Conservation (phyloP, 2,888 invertebrate species). For the Leucophenga maculata region DNA sequence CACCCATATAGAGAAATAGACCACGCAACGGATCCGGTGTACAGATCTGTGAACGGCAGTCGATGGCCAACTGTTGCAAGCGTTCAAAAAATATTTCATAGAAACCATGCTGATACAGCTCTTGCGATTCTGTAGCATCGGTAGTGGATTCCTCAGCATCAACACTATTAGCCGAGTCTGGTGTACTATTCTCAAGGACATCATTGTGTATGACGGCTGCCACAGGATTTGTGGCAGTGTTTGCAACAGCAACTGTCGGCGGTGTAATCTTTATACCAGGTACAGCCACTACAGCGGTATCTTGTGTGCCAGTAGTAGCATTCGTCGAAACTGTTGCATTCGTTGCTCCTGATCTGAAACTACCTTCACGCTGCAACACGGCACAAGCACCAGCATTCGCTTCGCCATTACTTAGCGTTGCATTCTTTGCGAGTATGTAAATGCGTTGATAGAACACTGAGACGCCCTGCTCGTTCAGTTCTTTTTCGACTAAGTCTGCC, state of each 20-base stretch:
- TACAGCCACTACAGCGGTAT: too few species aligned
- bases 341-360: background rate
- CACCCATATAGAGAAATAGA: slow-evolving; percentile 57
- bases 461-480: slow-evolving; percentile 48
- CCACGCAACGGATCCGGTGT: slow-evolving; percentile 58
- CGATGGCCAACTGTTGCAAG: slow-evolving; percentile 38
- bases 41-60: slow-evolving; percentile 34
- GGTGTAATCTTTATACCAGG: background rate
- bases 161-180: too few species aligned
- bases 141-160: background rate
- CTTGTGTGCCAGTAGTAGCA: background rate
- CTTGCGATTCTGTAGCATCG: slow-evolving; percentile 29
- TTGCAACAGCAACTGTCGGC: too few species aligned
- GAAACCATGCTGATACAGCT: slow-evolving; percentile 22
- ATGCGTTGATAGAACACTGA: slow-evolving; percentile 64
- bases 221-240: too few species aligned
- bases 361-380: slow-evolving; percentile 24
- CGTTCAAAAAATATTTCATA: slow-evolving; percentile 39
- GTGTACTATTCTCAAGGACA: too few species aligned
- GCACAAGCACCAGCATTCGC: background rate
- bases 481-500: slow-evolving; percentile 55
- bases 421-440: slow-evolving; percentile 56
- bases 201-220: background rate
- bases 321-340: background rate
- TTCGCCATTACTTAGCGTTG: slow-evolving; percentile 15